Conservation (phyloP, 2,113 vertebrate species). For the Halichoerus grypus region DNA sequence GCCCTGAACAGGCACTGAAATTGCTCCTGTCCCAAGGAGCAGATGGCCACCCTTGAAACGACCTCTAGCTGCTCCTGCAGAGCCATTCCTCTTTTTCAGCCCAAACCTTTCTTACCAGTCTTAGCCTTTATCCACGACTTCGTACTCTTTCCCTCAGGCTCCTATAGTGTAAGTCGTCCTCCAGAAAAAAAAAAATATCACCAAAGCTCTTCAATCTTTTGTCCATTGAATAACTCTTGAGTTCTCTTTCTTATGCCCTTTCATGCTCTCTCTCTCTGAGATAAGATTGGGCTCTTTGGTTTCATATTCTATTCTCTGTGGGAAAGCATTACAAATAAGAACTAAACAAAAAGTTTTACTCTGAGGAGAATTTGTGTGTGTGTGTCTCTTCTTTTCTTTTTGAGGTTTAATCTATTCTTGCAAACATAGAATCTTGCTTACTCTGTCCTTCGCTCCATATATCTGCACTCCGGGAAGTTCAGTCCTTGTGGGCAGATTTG, state of each 20-base stretch:
- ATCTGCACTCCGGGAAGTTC: conserved; percentile 41
- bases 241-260: conserved; percentile 57
- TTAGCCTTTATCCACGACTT: conserved; percentile 62
- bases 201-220: conserved; percentile 64
- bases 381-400: conserved; percentile 58
- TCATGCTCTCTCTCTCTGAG: conserved; percentile 61
- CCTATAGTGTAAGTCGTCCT: conserved; percentile 52
- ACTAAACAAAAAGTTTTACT: conserved; percentile 74
- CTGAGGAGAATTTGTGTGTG: neutral
- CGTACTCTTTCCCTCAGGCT: conserved; percentile 68
- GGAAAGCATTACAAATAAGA: conserved; percentile 75
- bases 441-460: conserved; percentile 42
- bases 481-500: conserved; percentile 27
- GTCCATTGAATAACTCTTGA: conserved; percentile 36
- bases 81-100: neutral
- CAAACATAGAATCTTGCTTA: conserved; percentile 68
- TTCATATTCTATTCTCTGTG: conserved; percentile 69
- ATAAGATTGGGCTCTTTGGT: conserved; percentile 39
- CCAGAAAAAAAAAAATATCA: conserved; percentile 17
- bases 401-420: conserved; percentile 74
- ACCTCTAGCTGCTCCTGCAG: conserved; percentile 31
- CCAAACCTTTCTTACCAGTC: conserved; percentile 16
- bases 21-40: neutral
- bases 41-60: conserved; percentile 18
- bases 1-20: neutral